A percentile compares a stretch with the other conserved stretches of the same genome.
These are phyloP conservation scores for Ifrita kowaldi DNA, from an alignment of 2,113 vertebrate species.

Conservation along the genomic window DNA sequence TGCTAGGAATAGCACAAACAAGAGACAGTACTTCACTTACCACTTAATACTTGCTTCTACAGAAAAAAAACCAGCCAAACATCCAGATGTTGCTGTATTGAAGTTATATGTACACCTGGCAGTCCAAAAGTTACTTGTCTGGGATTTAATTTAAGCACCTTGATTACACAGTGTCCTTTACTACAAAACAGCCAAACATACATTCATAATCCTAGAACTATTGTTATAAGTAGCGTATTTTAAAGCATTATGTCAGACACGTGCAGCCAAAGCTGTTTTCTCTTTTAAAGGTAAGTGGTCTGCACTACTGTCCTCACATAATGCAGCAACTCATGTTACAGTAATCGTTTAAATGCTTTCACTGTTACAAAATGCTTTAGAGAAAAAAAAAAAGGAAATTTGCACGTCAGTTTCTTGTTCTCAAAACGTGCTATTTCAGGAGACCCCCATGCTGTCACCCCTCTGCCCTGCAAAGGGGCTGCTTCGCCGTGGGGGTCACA, in stretches of 20 bases:
- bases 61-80: slow-evolving; percentile 29
- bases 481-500: not conserved
- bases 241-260: slow-evolving; percentile 65
- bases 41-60: slow-evolving; percentile 66
- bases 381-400: slow-evolving; percentile 20
- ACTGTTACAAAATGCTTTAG: slow-evolving; percentile 55
- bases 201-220: slow-evolving; percentile 70
- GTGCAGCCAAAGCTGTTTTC: slow-evolving; percentile 5
- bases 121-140: slow-evolving; percentile 62
- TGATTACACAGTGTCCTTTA: slow-evolving; percentile 70
- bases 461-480: slow-evolving; percentile 48
- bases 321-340: slow-evolving; percentile 32
- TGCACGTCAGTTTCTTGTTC: slow-evolving; percentile 54
- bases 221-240: slow-evolving; percentile 41
- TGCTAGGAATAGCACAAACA: slow-evolving; percentile 71
- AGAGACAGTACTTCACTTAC: slow-evolving; percentile 70
- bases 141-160: slow-evolving; percentile 75
- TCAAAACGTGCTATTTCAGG: slow-evolving; percentile 37
- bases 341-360: slow-evolving; percentile 68
- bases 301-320: not conserved
- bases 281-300: not conserved
- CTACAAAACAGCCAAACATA: slow-evolving; percentile 73
- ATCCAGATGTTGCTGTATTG: slow-evolving; percentile 62
- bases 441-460: slow-evolving; percentile 5
- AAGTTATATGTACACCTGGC: slow-evolving; percentile 68